phyloP scores from a whole-genome alignment of 2,888 invertebrate species.

The Coenonympha arcania region DNA sequence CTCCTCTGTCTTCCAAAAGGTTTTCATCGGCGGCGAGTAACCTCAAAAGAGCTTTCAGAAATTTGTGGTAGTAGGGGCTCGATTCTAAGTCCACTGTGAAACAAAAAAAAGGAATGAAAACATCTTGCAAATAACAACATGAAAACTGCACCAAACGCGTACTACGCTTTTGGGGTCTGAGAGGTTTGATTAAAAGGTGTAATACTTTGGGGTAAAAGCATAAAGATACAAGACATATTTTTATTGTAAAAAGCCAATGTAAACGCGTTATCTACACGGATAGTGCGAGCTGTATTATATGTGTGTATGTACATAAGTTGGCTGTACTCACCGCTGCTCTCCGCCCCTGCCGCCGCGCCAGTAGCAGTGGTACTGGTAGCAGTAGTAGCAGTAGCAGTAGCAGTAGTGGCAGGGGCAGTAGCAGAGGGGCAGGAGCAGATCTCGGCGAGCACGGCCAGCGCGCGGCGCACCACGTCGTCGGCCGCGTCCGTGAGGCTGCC shows the following conservation, averaged over 20 bases:
- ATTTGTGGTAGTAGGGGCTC: constrained; percentile 85
- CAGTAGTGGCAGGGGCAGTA: too few species aligned
- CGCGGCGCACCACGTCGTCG: constrained; percentile 96
- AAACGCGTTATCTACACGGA: too few species aligned
- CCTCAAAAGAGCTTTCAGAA: constrained; percentile 87
- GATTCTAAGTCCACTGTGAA: constrained; percentile 56
- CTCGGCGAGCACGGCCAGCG: constrained; percentile 92
- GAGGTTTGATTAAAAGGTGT: too few species aligned
- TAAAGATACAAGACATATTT: too few species aligned
- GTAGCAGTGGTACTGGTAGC: neutral
- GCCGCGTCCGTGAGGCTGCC: constrained; percentile 90
- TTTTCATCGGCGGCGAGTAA: constrained; percentile 89
- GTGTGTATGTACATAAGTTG: too few species aligned
- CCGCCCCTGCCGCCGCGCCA: neutral
- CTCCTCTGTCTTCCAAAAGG: constrained; percentile 91
- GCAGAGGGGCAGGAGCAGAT: constrained; percentile 65
- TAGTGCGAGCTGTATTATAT: too few species aligned
- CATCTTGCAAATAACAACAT: neutral
- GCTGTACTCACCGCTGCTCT: constrained; percentile 6
- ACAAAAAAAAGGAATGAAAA: neutral
- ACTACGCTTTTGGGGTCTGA: too few species aligned
- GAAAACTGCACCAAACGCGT: too few species aligned
- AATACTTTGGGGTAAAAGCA: too few species aligned
- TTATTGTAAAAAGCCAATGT: too few species aligned
- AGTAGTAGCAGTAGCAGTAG: constrained; percentile 3